phyloP scores from a whole-genome alignment of 2,797 vertebrate species.

The Platalea minor region DNA sequence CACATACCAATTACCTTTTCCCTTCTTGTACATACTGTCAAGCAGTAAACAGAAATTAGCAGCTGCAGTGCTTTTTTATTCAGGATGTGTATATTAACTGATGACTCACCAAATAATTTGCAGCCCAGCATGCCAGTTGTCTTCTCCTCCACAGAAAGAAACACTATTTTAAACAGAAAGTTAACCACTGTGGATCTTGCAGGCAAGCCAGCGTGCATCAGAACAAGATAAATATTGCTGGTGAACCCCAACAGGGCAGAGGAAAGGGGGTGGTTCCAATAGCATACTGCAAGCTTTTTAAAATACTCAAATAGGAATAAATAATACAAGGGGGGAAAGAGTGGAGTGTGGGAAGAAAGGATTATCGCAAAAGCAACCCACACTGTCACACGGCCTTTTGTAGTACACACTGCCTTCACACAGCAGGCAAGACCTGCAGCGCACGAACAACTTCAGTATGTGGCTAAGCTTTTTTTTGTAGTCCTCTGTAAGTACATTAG shows the following conservation, averaged over 20 bases:
- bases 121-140: slow-evolving; percentile 37
- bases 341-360: background rate
- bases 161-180: slow-evolving; percentile 49
- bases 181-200: background rate
- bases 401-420: background rate
- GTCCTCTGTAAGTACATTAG: background rate
- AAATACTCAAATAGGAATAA: background rate
- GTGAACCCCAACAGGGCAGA: background rate
- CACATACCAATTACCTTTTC: slow-evolving; percentile 26
- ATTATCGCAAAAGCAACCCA: background rate
- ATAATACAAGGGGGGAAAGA: background rate
- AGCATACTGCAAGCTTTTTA: background rate
- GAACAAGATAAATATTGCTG: background rate
- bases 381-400: background rate
- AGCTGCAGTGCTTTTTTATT: slow-evolving; percentile 38
- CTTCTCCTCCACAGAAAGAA: slow-evolving; percentile 45
- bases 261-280: background rate
- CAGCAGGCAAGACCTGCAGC: background rate
- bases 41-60: slow-evolving; percentile 8
- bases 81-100: slow-evolving; percentile 18
- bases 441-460: background rate
- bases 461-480: background rate
- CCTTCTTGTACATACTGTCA: background rate
- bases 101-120: slow-evolving; percentile 55
- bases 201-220: background rate